Base-by-base conservation (phyloP, 2,888 invertebrate genomes). In the Alentia gelatinosa region DNA sequence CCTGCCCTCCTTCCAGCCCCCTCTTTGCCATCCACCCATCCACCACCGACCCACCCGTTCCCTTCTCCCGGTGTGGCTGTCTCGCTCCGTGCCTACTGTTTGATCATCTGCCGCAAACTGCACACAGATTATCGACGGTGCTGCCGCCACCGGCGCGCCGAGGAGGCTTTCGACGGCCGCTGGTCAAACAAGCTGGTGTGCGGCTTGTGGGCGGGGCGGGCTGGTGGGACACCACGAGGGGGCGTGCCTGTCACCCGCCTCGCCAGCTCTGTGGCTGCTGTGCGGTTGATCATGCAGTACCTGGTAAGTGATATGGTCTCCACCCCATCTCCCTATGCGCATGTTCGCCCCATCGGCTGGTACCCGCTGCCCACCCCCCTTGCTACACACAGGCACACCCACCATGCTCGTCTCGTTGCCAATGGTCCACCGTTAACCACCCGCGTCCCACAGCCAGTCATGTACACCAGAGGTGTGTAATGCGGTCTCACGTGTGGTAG, bases 81-180 rank as follows among this genome's bases (percentile, higher is more conserved):
- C 74, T 26, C 74, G 12, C 30, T 3, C 26, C 74, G 12, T 19
- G 39, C n/a, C 79, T 12, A 23, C 79, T 79, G 79, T 79, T 79
- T 79, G 79, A 79, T 79, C 79, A 79, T 79, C 79, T 79, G 79
- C 79, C 35, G n/a, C 4, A 15, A 33, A 35, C 1, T 12, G n/a
- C 79, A 79, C 79, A 79, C 7, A 79, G 79, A 79, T 79, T 79
- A 79, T 79, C 37, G 79, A 79, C 79, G 39, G 39, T 35, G 4
- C 37, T 39, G 79, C 79, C 35, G 79, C 79, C 79, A 79, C 79
- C 79, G 79, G 79, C 79, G 1, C 15, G 15, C 35, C 23, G 79
- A 39, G 39, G 79, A 79, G 39, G 39, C 79, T 37, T 19, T n/a
- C 37, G 23, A 7, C n/a, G 79, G 35, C 79, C 37, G 35, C 79